phyloP scores from a whole-genome alignment of 2,113 vertebrate species.

The Sorex fumeus region DNA sequence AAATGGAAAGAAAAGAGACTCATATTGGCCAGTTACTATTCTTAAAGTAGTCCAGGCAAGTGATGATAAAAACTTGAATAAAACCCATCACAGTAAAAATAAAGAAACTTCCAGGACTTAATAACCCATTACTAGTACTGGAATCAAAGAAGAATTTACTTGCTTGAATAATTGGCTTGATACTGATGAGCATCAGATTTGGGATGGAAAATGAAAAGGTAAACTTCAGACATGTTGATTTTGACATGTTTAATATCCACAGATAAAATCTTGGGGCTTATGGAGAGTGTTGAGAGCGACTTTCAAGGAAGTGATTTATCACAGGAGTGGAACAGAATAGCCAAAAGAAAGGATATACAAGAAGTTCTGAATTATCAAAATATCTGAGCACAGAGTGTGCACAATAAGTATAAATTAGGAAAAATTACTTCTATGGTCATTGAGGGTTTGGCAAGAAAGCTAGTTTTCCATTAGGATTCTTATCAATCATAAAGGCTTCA shows the following conservation, averaged over 20 bases:
- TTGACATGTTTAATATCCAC: not conserved
- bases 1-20: not conserved
- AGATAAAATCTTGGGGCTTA: not conserved
- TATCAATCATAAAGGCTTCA: slow-evolving; percentile 69
- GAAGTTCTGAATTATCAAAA: not conserved
- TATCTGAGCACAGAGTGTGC: not conserved
- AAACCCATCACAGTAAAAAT: slow-evolving; percentile 16
- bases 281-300: not conserved
- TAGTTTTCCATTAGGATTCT: slow-evolving; percentile 44
- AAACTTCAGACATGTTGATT: not conserved
- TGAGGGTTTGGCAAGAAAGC: slow-evolving; percentile 55
- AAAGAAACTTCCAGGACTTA: not conserved
- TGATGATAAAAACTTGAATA: not conserved
- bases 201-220: not conserved
- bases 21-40: not conserved
- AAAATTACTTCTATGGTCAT: not conserved
- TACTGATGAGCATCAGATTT: not conserved
- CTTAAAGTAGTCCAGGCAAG: not conserved
- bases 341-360: not conserved
- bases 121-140: not conserved
- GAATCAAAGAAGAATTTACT: not conserved
- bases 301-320: not conserved
- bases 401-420: not conserved
- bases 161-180: not conserved
- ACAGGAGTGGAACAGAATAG: not conserved